These are phyloP conservation scores for Corythaeola cristata DNA, from an alignment of 2,113 vertebrate species.

Conservation along the genomic window DNA sequence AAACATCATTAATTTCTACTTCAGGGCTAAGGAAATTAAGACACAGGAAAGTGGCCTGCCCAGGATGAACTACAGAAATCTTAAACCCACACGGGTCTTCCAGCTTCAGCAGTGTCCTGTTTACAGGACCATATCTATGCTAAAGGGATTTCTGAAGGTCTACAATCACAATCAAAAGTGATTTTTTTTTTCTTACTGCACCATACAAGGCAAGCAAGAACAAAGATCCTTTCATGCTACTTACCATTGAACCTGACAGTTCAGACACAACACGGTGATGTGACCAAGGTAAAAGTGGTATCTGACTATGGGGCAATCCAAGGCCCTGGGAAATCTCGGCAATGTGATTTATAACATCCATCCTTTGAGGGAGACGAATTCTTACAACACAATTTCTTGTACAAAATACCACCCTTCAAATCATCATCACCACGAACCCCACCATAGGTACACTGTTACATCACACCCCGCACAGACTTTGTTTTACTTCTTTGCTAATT, in stretches of 20 bases:
- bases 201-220: neutral
- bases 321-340: neutral
- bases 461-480: rapidly evolving
- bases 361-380: neutral
- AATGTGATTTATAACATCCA: neutral
- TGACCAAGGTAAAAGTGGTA: neutral
- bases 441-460: neutral
- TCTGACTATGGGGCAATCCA: neutral
- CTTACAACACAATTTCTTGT: neutral
- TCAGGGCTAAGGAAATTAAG: neutral
- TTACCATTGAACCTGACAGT: neutral
- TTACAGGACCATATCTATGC: neutral
- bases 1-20: neutral
- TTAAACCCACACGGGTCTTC: neutral
- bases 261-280: neutral
- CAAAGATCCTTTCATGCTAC: neutral
- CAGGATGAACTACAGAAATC: neutral
- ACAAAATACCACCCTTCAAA: neutral
- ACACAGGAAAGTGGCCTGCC: neutral
- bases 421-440: neutral
- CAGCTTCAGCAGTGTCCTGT: neutral
- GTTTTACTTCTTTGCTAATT: neutral
- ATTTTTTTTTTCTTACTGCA: neutral
- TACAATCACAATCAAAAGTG: neutral
- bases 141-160: neutral